A percentile compares a stretch with the other conserved stretches of the same genome.
Evolutionary conservation across 1,140 invertebrate genomes (phyloP).

Genomic region (Megalopta genalis): DNA sequence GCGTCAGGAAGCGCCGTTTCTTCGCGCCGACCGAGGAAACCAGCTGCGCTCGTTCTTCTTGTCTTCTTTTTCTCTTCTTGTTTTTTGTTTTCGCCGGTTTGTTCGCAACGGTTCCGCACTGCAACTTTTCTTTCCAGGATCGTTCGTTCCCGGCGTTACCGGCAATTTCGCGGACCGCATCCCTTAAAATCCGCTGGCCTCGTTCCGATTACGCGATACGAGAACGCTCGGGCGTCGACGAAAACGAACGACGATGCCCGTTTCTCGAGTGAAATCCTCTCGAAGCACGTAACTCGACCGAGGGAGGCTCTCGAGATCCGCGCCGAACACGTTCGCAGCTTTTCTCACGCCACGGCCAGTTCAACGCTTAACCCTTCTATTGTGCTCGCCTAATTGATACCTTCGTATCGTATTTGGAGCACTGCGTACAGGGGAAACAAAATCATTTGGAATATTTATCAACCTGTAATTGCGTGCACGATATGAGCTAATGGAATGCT

Average conservation of each 20-base stretch:
- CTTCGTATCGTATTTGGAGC: not conserved
- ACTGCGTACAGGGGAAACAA: not conserved
- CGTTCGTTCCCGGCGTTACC: slow-evolving; percentile 34
- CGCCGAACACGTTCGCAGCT: no score
- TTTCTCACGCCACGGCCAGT: no score
- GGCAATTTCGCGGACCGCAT: slow-evolving; percentile 42
- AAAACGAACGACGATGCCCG: not conserved
- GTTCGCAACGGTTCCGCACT: slow-evolving; percentile 28
- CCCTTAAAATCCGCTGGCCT: slow-evolving; percentile 33
- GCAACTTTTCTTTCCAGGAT: slow-evolving; percentile 43
- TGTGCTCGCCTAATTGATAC: not conserved
- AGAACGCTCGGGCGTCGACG: not conserved
- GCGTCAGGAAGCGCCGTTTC: slow-evolving; percentile 42
- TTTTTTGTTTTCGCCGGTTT: slow-evolving; percentile 49
- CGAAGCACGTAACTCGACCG: not conserved
- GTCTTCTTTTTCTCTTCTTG: not conserved
- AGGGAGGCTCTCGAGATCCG: no score
- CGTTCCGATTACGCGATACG: not conserved
- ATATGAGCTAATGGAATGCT: no score
- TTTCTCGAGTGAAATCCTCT: not conserved
- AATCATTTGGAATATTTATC: no score
- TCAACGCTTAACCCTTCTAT: not conserved
- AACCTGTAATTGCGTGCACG: no score
- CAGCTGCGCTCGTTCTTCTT: slow-evolving; percentile 41
- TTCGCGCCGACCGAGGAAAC: slow-evolving; percentile 13